Percentiles rank a stretch among this genome's conserved stretches.
Conservation (phyloP, 1,140 invertebrate species). For the Trypoxylus dichotomus region DNA sequence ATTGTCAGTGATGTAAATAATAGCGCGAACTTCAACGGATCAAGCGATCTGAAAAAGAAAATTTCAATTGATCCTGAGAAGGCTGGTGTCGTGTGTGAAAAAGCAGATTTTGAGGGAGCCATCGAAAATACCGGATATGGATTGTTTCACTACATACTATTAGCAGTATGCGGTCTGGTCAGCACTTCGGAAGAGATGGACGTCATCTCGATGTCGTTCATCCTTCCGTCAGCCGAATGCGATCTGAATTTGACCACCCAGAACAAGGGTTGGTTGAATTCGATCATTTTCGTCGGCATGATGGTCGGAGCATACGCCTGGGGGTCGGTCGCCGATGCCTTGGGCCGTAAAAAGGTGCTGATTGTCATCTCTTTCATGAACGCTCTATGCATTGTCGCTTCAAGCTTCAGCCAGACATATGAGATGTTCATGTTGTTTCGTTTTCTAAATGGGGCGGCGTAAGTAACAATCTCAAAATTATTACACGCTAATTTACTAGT, state of each 20-base stretch:
- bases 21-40: not conserved
- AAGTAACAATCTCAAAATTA: slow-evolving; percentile 58
- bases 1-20: not conserved
- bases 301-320: slow-evolving; percentile 90
- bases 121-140: slow-evolving; percentile 87
- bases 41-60: not conserved
- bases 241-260: slow-evolving; percentile 84
- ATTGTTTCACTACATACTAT: slow-evolving; percentile 85
- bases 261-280: slow-evolving; percentile 86
- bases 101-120: slow-evolving; percentile 80
- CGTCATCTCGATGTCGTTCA: slow-evolving; percentile 92
- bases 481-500: not conserved
- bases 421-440: slow-evolving; percentile 85
- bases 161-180: slow-evolving; percentile 88
- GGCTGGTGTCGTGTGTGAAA: slow-evolving; percentile 55
- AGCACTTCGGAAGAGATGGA: slow-evolving; percentile 95
- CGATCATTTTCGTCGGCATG: slow-evolving; percentile 88
- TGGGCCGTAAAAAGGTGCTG: slow-evolving; percentile 82
- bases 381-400: slow-evolving; percentile 82
- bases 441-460: slow-evolving; percentile 90
- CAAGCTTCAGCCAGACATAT: slow-evolving; percentile 85
- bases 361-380: slow-evolving; percentile 89
- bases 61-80: slow-evolving; percentile 36
- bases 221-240: slow-evolving; percentile 89
- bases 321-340: slow-evolving; percentile 85